Conservation (phyloP, 2,797 vertebrate species). For the Pangasius larnaudii region DNA sequence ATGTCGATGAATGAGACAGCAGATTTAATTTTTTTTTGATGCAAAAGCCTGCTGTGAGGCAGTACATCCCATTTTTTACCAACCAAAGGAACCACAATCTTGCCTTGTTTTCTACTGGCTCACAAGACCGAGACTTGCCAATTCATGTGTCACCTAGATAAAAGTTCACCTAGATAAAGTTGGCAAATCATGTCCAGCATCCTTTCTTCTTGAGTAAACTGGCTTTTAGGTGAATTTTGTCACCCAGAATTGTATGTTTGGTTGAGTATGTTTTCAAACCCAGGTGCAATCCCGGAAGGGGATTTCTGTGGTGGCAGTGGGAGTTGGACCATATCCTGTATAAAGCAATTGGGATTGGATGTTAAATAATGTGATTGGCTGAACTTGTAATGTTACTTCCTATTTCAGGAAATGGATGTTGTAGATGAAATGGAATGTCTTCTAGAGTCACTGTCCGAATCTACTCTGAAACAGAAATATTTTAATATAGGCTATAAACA, state of each 20-base stretch:
- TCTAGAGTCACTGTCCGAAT: neutral
- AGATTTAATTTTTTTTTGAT: neutral
- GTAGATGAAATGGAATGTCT: neutral
- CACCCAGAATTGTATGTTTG: neutral
- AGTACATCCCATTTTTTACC: neutral
- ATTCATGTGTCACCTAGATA: neutral
- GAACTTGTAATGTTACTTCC: neutral
- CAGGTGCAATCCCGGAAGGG: accelerated
- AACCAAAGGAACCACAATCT: neutral
- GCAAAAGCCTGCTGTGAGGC: neutral
- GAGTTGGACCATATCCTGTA: neutral
- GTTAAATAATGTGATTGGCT: neutral
- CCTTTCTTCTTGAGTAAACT: neutral
- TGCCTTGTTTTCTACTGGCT: neutral
- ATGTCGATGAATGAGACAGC: neutral
- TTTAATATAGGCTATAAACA: neutral
- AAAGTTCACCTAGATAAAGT: neutral
- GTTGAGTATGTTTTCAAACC: neutral
- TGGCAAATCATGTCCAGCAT: neutral
- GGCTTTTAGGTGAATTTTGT: neutral
- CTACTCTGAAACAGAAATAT: neutral
- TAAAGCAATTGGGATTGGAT: neutral
- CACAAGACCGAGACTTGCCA: neutral
- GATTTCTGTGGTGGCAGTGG: neutral
- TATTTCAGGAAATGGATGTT: neutral